Conservation (phyloP, 2,888 invertebrate species). For the Plagodis pulveraria region DNA sequence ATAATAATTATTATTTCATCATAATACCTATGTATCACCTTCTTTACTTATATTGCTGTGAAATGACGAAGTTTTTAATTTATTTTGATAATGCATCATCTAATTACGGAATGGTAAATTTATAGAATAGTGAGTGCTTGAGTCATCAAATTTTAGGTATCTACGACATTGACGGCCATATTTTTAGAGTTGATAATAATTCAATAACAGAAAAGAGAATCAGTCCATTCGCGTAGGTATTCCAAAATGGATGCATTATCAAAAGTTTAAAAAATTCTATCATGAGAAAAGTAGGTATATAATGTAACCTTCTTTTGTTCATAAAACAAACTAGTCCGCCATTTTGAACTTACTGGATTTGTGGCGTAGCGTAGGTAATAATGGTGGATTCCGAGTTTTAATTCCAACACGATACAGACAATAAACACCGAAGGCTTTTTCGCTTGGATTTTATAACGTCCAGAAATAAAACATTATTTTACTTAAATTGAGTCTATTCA, state of each 20-base stretch:
- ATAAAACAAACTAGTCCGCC: conserved; percentile 57
- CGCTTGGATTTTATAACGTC: too few relatives aligned
- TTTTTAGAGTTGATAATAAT: neutral
- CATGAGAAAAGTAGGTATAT: conserved; percentile 64
- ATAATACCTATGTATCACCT: conserved; percentile 45
- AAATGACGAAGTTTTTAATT: conserved; percentile 55
- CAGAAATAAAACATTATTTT: too few relatives aligned
- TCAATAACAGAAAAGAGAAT: too few relatives aligned
- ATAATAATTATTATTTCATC: conserved; percentile 44
- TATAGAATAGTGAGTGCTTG: too few relatives aligned
- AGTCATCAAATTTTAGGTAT: too few relatives aligned
- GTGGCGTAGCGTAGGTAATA: conserved; percentile 62
- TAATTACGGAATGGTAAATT: neutral
- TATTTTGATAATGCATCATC: conserved; percentile 57
- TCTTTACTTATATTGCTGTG: conserved; percentile 60
- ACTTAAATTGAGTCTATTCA: too few relatives aligned
- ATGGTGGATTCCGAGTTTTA: conserved; percentile 43
- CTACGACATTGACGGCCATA: neutral
- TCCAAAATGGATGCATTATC: conserved; percentile 46
- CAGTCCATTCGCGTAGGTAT: too few relatives aligned
- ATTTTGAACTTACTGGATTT: conserved; percentile 51
- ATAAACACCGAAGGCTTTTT: neutral
- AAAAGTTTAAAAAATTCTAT: conserved; percentile 65
- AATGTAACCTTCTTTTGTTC: conserved; percentile 41
- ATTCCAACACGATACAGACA: conserved; percentile 1